phyloP scores from a whole-genome alignment of 1,140 invertebrate species.

The Solenopsis invicta region DNA sequence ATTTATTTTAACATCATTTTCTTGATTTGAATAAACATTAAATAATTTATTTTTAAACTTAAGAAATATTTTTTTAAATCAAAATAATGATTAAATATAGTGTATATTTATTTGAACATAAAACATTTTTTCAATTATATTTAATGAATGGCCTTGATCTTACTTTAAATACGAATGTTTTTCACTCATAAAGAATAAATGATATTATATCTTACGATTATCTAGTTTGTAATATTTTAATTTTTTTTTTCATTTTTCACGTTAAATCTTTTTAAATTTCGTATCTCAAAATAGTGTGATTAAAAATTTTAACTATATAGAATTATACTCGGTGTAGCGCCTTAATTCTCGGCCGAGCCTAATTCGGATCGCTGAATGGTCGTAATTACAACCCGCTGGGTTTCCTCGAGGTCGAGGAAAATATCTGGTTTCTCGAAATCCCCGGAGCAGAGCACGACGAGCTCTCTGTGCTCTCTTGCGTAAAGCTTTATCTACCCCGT shows the following conservation, averaged over 20 bases:
- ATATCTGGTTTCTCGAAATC: slow-evolving; percentile 65
- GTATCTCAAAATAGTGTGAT: background rate
- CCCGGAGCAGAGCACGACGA: background rate
- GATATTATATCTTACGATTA: background rate
- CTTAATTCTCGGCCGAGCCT: background rate
- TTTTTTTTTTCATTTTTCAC: background rate
- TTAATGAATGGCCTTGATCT: background rate
- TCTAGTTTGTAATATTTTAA: background rate
- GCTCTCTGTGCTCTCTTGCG: slow-evolving; percentile 25
- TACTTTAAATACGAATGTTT: background rate
- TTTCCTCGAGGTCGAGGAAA: slow-evolving; percentile 39
- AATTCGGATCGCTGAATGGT: background rate
- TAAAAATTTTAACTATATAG: background rate
- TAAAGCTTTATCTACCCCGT: slow-evolving; percentile 43
- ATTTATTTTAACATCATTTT: no score
- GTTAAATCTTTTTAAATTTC: background rate
- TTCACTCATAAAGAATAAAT: background rate
- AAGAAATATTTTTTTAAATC: no score
- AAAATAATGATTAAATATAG: no score
- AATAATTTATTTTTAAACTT: no score
- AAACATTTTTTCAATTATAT: no score
- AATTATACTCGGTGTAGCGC: background rate
- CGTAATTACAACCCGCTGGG: slow-evolving; percentile 39
- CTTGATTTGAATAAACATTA: no score
- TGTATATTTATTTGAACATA: no score